phyloP scores from a whole-genome alignment of 2,888 invertebrate genomes.

The Hemistola chrysoprasaria region DNA sequence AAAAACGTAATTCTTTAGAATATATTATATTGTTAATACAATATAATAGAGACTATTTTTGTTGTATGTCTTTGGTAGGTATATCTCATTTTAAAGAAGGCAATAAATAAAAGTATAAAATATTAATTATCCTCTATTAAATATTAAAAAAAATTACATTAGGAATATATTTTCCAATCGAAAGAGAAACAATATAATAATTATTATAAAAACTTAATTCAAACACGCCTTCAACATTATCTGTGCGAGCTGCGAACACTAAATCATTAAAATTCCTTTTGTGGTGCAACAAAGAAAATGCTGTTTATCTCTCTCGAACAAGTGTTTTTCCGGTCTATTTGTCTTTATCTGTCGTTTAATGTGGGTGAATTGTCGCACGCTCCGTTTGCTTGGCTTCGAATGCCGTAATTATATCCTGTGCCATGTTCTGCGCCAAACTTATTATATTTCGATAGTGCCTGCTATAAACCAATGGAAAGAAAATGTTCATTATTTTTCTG shows the following conservation, averaged over 20 bases:
- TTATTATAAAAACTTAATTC: not conserved
- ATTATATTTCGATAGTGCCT: constrained; percentile 8
- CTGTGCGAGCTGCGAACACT: constrained; percentile 31
- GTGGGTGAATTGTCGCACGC: constrained; percentile 75
- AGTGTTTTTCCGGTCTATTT: constrained; percentile 78
- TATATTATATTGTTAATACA: too few relatives aligned
- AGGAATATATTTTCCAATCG: too few relatives aligned
- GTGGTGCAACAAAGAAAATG: constrained; percentile 57
- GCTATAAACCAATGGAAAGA: too few relatives aligned
- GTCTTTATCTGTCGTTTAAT: constrained; percentile 76
- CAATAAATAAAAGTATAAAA: too few relatives aligned
- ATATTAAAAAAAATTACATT: too few relatives aligned
- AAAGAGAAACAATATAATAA: not conserved
- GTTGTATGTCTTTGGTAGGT: too few relatives aligned
- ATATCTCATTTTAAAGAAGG: too few relatives aligned
- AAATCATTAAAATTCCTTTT: constrained; percentile 74
- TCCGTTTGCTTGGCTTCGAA: constrained; percentile 64
- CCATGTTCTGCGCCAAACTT: constrained; percentile 19
- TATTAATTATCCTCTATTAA: too few relatives aligned
- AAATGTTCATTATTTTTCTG: too few relatives aligned
- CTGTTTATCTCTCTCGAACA: constrained; percentile 69
- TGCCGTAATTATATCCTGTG: constrained; percentile 27
- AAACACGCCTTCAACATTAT: constrained; percentile 8
- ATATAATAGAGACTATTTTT: too few relatives aligned
- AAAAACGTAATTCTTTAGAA: too few relatives aligned